Conservation (phyloP, 2,113 vertebrate genomes). For the Reinhardtius hippoglossoides region DNA sequence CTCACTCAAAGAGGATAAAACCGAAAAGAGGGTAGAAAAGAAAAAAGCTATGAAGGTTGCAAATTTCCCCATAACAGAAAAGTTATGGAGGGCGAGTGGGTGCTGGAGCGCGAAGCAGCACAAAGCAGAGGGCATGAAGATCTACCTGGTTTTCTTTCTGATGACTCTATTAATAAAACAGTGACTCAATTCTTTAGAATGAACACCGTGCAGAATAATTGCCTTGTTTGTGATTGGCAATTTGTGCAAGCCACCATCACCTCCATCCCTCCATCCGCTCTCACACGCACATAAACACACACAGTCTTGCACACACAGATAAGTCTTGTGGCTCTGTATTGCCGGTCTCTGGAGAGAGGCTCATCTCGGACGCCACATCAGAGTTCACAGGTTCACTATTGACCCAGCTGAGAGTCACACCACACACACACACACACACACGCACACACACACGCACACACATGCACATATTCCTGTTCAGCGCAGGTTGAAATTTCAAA, state of each 20-base stretch:
- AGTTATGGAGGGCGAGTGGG: not conserved
- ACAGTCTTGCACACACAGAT: conserved; percentile 10
- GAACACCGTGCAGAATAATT: not conserved
- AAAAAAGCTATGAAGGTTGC: conserved; percentile 12
- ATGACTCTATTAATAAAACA: conserved; percentile 4
- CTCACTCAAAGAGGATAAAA: conserved; percentile 43
- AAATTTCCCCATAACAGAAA: conserved; percentile 29
- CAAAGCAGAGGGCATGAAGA: not conserved
- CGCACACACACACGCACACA: too few relatives aligned
- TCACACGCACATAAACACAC: conserved; percentile 1
- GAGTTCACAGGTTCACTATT: conserved; percentile 64
- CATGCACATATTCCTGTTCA: too few relatives aligned
- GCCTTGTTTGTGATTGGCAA: conserved; percentile 10
- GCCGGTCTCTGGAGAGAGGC: conserved; percentile 36
- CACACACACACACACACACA: not conserved
- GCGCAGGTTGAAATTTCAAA: too few relatives aligned
- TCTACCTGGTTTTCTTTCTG: conserved; percentile 7
- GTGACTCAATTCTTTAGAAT: not conserved
- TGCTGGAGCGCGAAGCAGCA: not conserved
- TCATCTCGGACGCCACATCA: conserved; percentile 49
- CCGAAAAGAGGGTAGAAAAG: not conserved
- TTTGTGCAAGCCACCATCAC: conserved; percentile 8
- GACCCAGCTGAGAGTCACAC: conserved; percentile 21
- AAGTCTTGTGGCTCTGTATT: conserved; percentile 39
- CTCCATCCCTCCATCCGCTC: not conserved